These are phyloP conservation scores for Tupaia tana DNA, from an alignment of 2,113 vertebrate genomes.

Conservation along the genomic window DNA sequence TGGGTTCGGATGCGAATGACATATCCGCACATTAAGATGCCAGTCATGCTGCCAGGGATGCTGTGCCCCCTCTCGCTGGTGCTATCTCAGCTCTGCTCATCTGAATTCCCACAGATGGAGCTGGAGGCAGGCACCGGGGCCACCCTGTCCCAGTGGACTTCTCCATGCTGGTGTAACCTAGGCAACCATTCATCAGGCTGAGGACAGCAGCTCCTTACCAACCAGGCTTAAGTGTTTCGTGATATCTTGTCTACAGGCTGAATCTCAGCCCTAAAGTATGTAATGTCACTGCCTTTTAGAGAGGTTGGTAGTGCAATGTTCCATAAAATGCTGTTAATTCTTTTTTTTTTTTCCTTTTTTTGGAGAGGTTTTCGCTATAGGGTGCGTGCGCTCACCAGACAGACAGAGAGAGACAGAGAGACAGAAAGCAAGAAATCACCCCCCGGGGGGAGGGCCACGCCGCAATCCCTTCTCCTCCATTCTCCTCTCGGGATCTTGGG, in stretches of 20 bases:
- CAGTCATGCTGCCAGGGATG: not conserved
- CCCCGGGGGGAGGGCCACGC: too few relatives aligned
- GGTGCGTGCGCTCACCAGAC: too few relatives aligned
- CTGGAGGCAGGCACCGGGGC: not conserved
- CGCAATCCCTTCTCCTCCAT: too few relatives aligned
- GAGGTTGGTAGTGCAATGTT: not conserved
- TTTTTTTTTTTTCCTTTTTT: not conserved
- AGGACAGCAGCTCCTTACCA: not conserved
- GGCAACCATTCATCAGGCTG: not conserved
- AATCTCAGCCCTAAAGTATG: not conserved
- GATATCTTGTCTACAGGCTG: not conserved
- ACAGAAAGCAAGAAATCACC: too few relatives aligned
- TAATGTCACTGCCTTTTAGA: not conserved
- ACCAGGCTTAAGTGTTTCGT: not conserved
- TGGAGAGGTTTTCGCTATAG: too few relatives aligned
- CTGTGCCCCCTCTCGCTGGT: not conserved
- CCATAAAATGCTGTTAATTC: not conserved
- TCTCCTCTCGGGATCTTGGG: too few relatives aligned
- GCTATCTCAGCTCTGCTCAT: not conserved
- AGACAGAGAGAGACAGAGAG: too few relatives aligned
- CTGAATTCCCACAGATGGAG: not conserved
- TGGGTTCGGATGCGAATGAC: not conserved
- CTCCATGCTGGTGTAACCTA: not conserved
- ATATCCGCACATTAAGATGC: not conserved
- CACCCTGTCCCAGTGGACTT: not conserved